Evolutionary conservation across 2,888 invertebrate species (phyloP), one percentile per base, ranked within the genome.

Genomic region (Hirtodrosophila cameraria): DNA sequence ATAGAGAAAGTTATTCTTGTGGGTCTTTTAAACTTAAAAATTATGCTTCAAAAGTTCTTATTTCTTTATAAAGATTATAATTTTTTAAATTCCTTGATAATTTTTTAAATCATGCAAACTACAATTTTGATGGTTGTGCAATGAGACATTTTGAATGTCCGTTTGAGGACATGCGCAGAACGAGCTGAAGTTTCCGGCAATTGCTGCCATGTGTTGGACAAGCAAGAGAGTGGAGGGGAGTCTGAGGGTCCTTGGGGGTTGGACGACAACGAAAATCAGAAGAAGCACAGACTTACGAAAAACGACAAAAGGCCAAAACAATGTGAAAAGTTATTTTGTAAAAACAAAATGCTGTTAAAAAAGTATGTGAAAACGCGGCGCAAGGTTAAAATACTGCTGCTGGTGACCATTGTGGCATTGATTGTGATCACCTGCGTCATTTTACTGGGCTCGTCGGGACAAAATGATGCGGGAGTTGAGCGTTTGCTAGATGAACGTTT

Each of bases 321-420:
- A 79, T 83, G 83, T 76, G 68, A 76, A 81, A 63, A 78, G 46
- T 23, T 35, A 48, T 18, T n/a, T n/a, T 8, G 35, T 16, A 3
- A 41, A 48, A 59, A 45, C 48, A 87, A 77, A 79, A 89, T 90
- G 90, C 78, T 90, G 77, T 69, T 90, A n/a, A 90, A 88, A 67
- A 90, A 90, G 76, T 90, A 90, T 80, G 87, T 90, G 41, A 90
- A 90, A 88, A 90, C 88, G 78, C 89, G 90, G 31, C 86, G 89
- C 71, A 90, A 90, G 82, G 79, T 89, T 48, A 89, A 89, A 59
- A 87, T 90, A 25, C 79, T 90, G 36, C 59, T 90, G 36, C 75
- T 90, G 31, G 72, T 89, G 39, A 86, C 87, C 43, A 86, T 90
- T 58, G 80, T 90, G 25, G 86, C 74, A 3, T 63, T 90, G 7